A percentile compares a stretch with the other conserved stretches of the same genome.
Conservation (phyloP, 2,113 vertebrate species). For the Panurus biarmicus region DNA sequence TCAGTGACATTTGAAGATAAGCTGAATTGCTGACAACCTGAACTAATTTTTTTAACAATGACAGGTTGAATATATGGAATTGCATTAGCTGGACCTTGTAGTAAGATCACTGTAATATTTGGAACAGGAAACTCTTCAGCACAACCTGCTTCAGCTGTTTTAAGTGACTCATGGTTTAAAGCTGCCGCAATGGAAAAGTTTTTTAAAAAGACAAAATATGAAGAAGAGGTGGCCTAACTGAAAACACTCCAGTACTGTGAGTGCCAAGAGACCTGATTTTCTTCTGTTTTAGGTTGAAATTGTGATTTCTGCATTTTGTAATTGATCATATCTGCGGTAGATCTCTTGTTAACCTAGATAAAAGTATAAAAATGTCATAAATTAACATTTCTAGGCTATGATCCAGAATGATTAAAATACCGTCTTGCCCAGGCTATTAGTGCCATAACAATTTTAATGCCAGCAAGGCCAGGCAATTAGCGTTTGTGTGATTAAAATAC, state of each 20-base stretch:
- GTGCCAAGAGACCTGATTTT: not conserved
- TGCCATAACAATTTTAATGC: not conserved
- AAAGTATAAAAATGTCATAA: not conserved
- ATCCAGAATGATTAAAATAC: slow-evolving; percentile 36
- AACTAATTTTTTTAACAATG: not conserved
- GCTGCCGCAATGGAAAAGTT: not conserved
- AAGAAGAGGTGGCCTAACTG: not conserved
- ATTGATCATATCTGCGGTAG: not conserved
- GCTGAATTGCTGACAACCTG: not conserved
- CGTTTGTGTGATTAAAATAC: slow-evolving; percentile 23
- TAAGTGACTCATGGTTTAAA: not conserved
- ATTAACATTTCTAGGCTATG: not conserved
- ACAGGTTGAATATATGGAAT: not conserved
- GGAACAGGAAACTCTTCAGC: not conserved
- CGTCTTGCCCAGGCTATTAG: not conserved
- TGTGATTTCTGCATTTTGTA: not conserved
- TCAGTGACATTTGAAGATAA: not conserved
- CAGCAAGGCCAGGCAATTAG: not conserved
- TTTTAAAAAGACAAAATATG: not conserved
- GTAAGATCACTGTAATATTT: not conserved
- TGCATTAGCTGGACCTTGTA: not conserved
- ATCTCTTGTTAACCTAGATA: not conserved
- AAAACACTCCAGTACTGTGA: not conserved
- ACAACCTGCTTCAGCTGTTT: not conserved
- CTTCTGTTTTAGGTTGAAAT: not conserved